phyloP scores from a whole-genome alignment of 2,797 vertebrate species.

The Poecilia wingei region DNA sequence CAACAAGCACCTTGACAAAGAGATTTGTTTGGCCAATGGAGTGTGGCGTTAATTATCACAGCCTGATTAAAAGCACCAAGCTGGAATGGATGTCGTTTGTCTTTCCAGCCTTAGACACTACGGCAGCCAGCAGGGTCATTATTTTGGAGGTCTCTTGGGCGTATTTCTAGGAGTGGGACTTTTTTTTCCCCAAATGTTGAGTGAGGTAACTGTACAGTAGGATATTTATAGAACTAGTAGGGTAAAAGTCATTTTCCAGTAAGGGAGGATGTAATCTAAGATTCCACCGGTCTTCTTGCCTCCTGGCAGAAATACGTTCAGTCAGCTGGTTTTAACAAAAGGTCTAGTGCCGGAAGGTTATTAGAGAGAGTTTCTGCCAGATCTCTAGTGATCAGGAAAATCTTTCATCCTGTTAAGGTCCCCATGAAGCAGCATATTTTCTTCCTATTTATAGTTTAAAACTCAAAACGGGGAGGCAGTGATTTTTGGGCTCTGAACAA shows the following conservation, averaged over 20 bases:
- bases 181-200: slow-evolving; percentile 37
- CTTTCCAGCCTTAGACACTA: slow-evolving; percentile 74
- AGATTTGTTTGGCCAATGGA: slow-evolving; percentile 87
- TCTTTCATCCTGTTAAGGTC: neutral
- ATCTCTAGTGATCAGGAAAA: neutral
- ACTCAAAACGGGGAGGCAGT: neutral
- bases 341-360: neutral
- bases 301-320: neutral
- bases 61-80: slow-evolving; percentile 82
- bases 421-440: neutral
- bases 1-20: slow-evolving; percentile 86
- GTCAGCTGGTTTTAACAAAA: neutral
- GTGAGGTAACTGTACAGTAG: neutral
- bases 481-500: neutral
- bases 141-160: slow-evolving; percentile 55
- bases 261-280: neutral
- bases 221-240: neutral
- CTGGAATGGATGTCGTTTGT: slow-evolving; percentile 83
- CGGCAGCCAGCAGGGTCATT: slow-evolving; percentile 67
- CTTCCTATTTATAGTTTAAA: neutral
- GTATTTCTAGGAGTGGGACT: slow-evolving; percentile 52
- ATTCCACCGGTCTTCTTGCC: neutral
- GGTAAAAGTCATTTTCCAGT: slow-evolving; percentile 4
- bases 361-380: neutral
- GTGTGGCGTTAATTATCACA: slow-evolving; percentile 86